Evolutionary conservation across 2,113 vertebrate species (phyloP), one percentile per base, ranked within the genome.

Genomic region (Callopanchax toddi): DNA sequence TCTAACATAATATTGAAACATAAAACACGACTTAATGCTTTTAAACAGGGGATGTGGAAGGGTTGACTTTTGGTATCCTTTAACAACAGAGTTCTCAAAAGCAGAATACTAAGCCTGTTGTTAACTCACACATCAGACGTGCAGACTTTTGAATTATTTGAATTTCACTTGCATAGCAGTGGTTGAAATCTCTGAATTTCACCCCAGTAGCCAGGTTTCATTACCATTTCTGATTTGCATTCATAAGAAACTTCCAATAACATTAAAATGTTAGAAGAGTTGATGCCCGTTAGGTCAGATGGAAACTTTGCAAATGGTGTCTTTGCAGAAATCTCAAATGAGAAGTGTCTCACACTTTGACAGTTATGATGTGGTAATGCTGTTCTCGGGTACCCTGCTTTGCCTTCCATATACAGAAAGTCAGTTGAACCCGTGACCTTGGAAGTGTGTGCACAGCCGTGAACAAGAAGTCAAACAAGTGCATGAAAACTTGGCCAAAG

Each of bases 381-480:
- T 51, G 21, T 37, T 67, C 65, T 66, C 53, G 55, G 51, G 76
- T 76, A 66, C 53, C 67, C 52, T 40, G 46, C 50, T 60, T 66
- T 44, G 17, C 40, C 60, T 61, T 72, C 60, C 65, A 17, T 20
- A 50, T 62, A 39, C 69, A 48, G 57, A n/a, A 40, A 67, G 61
- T 71, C 43, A 5, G 16, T 23, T 36, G 21, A 59, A 60, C 55
- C 34, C 45, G 17, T 82, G 83, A 81, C 85, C 86, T 81, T 79
- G 83, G 52, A 85, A 48, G 53, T 54, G 46, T 72, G 49, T 50
- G 46, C 66, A 63, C 42, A 51, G 67, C 78, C 67, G 76, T 43
- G 32, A 56, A 83, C 79, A 75, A 65, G 57, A 46, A 57, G 60
- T 65, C 62, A 78, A 80, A 81, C 72, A 72, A 81, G 79, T 64